Percentiles rank a stretch among this genome's conserved stretches.
phyloP scores from a whole-genome alignment of 2,888 invertebrate genomes.

The Torymus tubicola region DNA sequence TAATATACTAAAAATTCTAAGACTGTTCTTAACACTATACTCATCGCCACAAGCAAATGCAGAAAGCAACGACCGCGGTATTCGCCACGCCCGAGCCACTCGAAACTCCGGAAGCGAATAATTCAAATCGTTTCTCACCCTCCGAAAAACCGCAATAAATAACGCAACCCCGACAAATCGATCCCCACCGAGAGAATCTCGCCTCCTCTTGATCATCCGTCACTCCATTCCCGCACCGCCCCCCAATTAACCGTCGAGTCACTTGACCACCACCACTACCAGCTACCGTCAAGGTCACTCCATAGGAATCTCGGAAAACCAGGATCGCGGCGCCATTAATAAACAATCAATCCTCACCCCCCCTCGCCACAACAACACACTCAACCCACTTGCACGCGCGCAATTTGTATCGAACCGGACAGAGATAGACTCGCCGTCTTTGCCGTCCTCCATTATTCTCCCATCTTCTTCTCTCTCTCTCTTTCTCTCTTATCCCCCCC shows the following conservation, averaged over 20 bases:
- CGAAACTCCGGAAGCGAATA: too few relatives aligned
- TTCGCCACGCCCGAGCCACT: too few relatives aligned
- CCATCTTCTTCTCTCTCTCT: too few relatives aligned
- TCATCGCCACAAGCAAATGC: too few relatives aligned
- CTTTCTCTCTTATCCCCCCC: too few relatives aligned
- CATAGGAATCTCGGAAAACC: background rate
- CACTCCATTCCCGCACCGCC: background rate
- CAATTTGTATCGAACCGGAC: background rate
- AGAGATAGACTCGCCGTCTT: background rate
- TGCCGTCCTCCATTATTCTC: background rate
- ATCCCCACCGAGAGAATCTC: background rate
- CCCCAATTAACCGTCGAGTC: background rate
- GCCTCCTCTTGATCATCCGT: background rate
- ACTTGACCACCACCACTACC: background rate
- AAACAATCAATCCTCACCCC: conserved; percentile 10
- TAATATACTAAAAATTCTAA: too few relatives aligned
- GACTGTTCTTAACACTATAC: too few relatives aligned
- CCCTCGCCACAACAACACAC: too few relatives aligned
- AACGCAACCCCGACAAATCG: too few relatives aligned
- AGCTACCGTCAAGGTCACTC: background rate
- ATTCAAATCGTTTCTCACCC: too few relatives aligned
- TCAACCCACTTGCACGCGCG: background rate
- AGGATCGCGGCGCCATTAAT: background rate
- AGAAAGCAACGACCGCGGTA: too few relatives aligned
- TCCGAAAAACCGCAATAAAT: too few relatives aligned